These are phyloP conservation scores for Chalcosyrphus nemorum DNA, from an alignment of 2,888 invertebrate genomes.

Conservation along the genomic window DNA sequence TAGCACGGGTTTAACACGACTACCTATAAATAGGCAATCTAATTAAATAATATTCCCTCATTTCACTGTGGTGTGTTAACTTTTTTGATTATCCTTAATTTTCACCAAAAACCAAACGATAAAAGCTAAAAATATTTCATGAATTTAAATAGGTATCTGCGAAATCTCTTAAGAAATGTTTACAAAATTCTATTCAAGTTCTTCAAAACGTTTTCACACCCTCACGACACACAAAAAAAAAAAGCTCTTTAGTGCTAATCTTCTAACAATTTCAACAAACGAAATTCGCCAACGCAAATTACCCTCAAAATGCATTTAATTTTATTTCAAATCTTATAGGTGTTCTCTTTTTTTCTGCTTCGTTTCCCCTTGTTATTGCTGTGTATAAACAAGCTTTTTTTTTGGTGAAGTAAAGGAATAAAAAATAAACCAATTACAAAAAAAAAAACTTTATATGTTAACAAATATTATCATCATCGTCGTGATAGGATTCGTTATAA, in stretches of 20 bases:
- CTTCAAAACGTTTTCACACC: constrained; percentile 19
- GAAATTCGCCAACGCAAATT: constrained; percentile 16
- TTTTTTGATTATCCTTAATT: constrained; percentile 11
- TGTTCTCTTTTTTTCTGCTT: background rate
- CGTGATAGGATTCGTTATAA: constrained; percentile 22
- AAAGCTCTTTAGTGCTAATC: constrained; percentile 20
- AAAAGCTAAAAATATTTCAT: constrained; percentile 6
- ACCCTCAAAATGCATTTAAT: constrained; percentile 22
- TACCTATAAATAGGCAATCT: background rate
- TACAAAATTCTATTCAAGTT: constrained; percentile 14
- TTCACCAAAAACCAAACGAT: background rate
- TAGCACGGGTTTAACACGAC: too few species aligned
- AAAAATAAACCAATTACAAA: background rate
- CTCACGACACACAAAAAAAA: background rate
- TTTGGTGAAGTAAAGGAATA: background rate
- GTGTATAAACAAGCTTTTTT: background rate
- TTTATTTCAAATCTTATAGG: constrained; percentile 15
- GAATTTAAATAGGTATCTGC: background rate
- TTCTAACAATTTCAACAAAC: constrained; percentile 31
- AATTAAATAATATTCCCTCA: background rate
- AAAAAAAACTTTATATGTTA: background rate
- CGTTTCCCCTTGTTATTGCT: background rate
- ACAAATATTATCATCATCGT: constrained; percentile 17
- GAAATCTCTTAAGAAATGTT: constrained; percentile 2
- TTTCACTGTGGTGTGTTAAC: too few species aligned